Evolutionary conservation across 2,113 vertebrate genomes (phyloP), one percentile per base, ranked within the genome.

Genomic region (Corythornis vintsioides): DNA sequence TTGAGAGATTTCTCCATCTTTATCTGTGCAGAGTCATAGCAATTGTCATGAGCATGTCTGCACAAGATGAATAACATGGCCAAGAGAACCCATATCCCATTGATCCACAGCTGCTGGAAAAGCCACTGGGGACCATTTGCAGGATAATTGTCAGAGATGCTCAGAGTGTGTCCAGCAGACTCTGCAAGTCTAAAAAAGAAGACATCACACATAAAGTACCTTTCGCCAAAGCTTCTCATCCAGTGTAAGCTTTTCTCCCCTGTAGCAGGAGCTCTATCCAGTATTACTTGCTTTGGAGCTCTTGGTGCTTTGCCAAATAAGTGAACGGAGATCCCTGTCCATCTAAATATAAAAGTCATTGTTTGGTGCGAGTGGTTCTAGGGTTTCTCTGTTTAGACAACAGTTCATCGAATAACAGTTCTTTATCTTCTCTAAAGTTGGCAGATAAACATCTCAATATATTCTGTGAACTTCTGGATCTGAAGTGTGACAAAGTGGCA

Each of bases 391-490:
- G 42, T 33, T 50, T 42, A 42, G 22, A 35, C 57, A 82, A 4
- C 20, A 74, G 12, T 26, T 60, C 42, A 21, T 60, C 28, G 78
- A 45, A 76, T 40, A 20, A 21, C 61, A 60, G 35, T 70, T 69
- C 25, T 77, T 63, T 79, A 20, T 84, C 17, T 82, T 89, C 64
- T 94, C 83, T 67, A 45, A 94, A 99, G 99, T 53, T 60, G 75
- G 94, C 90, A 28, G 98, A 99, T 91, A 80, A 94, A 59, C 99
- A 99, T 95, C 97, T 99, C 92, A 45, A 60, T 10, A 91, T 98
- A 50, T 98, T 99, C 95, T 99, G 99, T 70, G 98, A 99, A 83
- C 97, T 99, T 40, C 95, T 99, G 95, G 97, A 85, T 33, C 95
- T 99, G 38, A 96, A 87, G 7, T 38, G 72, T 12, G 87, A 97